Evolutionary conservation across 2,888 invertebrate genomes (phyloP).

Genomic region (Drosophila imparisetae): DNA sequence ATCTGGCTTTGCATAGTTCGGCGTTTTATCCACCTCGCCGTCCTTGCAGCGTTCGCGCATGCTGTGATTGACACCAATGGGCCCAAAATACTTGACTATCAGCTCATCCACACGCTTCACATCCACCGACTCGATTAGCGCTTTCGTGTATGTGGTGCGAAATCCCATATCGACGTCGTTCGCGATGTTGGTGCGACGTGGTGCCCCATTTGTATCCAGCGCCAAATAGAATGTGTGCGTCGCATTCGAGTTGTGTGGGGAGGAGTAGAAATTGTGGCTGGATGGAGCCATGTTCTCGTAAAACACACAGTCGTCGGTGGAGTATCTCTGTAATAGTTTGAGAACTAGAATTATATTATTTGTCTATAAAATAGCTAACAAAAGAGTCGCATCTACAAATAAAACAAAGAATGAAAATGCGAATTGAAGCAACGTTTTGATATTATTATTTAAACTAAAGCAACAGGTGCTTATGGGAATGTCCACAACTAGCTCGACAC

Average conservation of each 20-base stretch:
- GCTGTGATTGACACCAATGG: conserved; percentile 85
- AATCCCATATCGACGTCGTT: conserved; percentile 89
- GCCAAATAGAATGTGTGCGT: conserved; percentile 91
- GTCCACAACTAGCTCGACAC: no score
- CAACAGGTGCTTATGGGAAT: no score
- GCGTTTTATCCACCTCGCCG: conserved; percentile 83
- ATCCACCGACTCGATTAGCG: conserved; percentile 87
- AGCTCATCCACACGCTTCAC: conserved; percentile 85
- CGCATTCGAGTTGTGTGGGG: conserved; percentile 89
- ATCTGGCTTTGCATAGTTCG: conserved; percentile 84
- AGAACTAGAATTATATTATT: conserved; percentile 79
- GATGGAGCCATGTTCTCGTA: conserved; percentile 94
- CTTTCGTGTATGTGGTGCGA: conserved; percentile 90
- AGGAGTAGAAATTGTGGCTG: conserved; percentile 94
- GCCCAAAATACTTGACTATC: conserved; percentile 85
- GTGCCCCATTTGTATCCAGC: conserved; percentile 89
- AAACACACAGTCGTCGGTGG: conserved; percentile 93
- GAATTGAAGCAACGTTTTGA: background rate
- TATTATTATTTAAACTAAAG: background rate
- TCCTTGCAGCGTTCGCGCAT: conserved; percentile 85
- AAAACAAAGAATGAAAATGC: background rate
- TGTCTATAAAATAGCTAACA: conserved; percentile 63
- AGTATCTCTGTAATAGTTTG: conserved; percentile 91
- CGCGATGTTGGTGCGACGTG: conserved; percentile 90
- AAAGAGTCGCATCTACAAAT: background rate